Conservation (phyloP, 2,113 vertebrate genomes). For the Vicugna pacos region DNA sequence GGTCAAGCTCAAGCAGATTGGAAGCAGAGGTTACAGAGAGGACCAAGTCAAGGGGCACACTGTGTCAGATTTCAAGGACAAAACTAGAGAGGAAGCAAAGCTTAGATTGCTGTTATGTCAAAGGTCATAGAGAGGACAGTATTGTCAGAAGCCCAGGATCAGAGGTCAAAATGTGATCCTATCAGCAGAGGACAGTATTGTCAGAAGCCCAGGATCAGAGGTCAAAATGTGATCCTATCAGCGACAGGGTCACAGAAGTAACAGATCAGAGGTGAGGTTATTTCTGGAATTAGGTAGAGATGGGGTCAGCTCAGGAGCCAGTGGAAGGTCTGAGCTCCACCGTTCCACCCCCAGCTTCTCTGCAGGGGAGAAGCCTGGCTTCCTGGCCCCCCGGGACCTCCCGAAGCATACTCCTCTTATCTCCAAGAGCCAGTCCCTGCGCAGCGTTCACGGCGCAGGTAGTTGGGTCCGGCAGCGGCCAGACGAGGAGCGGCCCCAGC, state of each 20-base stretch:
- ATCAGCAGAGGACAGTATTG: neutral
- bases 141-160: conserved; percentile 4
- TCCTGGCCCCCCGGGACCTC: conserved; percentile 91
- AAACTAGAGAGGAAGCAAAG: neutral
- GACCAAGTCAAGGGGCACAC: neutral
- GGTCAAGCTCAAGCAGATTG: neutral
- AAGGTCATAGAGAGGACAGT: neutral
- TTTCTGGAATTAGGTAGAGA: neutral
- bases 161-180: neutral
- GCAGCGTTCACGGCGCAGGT: conserved; percentile 78
- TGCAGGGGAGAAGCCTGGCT: conserved; percentile 87
- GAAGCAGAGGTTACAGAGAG: neutral
- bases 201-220: neutral
- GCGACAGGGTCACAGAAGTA: neutral
- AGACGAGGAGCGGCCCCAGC: conserved; percentile 23
- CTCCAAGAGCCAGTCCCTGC: conserved; percentile 90
- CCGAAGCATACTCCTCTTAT: conserved; percentile 91
- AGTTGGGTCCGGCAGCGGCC: conserved; percentile 43
- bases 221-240: neutral
- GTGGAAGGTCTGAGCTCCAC: neutral
- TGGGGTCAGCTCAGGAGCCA: neutral
- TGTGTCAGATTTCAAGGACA: neutral
- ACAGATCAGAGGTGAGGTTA: neutral
- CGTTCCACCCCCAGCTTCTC: conserved; percentile 75
- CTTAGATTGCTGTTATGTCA: neutral